Evolutionary conservation across 2,888 invertebrate genomes (phyloP).

Genomic region (Cetonia aurata): DNA sequence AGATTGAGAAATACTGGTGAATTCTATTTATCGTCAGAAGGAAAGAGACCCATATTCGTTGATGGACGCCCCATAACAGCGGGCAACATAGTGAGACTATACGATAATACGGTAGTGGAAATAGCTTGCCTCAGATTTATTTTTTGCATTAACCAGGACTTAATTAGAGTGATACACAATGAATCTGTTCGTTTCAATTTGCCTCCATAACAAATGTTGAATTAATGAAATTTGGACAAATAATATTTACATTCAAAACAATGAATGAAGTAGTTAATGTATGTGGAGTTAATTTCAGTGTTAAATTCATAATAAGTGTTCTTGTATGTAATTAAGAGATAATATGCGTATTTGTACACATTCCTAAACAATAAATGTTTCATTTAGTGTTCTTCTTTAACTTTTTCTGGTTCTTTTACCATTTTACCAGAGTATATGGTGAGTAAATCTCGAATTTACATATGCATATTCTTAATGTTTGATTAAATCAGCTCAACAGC

Average conservation of each 20-base stretch:
- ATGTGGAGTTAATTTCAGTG: constrained; percentile 23
- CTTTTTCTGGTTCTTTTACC: too few species aligned
- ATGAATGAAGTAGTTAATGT: constrained; percentile 18
- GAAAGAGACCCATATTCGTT: constrained; percentile 93
- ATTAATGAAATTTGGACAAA: constrained; percentile 13
- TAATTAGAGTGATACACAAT: constrained; percentile 89
- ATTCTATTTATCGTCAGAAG: constrained; percentile 95
- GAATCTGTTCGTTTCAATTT: constrained; percentile 87
- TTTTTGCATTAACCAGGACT: constrained; percentile 92
- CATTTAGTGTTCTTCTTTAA: too few species aligned
- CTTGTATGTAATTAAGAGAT: constrained; percentile 25
- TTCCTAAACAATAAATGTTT: constrained; percentile 23
- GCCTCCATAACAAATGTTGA: constrained; percentile 59
- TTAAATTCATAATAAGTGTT: constrained; percentile 26
- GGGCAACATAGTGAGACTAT: constrained; percentile 90
- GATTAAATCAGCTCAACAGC: too few species aligned
- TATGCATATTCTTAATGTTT: too few species aligned
- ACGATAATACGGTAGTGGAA: constrained; percentile 96
- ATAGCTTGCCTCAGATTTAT: constrained; percentile 93
- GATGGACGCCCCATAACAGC: constrained; percentile 91
- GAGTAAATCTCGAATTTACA: too few species aligned
- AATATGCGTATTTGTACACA: constrained; percentile 35
- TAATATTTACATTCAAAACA: constrained; percentile 20
- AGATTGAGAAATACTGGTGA: constrained; percentile 92
- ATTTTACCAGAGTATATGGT: too few species aligned